phyloP scores from a whole-genome alignment of 1,140 invertebrate species.

The Phymastichus coffea region DNA sequence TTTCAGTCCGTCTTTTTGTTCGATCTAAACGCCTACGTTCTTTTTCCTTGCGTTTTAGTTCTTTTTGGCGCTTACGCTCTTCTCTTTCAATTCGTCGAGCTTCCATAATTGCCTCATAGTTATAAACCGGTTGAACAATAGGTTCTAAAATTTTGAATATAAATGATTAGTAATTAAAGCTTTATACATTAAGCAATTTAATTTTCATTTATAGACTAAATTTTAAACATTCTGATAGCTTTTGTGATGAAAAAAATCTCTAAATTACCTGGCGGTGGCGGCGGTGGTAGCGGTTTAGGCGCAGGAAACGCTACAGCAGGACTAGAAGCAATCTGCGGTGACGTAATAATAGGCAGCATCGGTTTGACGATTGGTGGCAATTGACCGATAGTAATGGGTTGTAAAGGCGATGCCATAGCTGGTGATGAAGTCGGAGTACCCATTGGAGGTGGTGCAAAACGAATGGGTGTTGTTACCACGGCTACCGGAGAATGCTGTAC shows the following conservation, averaged over 20 bases:
- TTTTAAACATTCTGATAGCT: not conserved
- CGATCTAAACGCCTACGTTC: conserved; percentile 42
- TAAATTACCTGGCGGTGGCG: conserved; percentile 26
- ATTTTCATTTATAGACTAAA: not conserved
- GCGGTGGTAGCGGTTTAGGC: conserved; percentile 33
- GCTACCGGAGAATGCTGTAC: not conserved
- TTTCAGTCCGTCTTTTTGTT: conserved; percentile 42
- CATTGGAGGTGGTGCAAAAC: not conserved
- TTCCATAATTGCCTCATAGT: conserved; percentile 53
- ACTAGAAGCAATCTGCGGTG: conserved; percentile 39
- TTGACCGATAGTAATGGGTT: conserved; percentile 12
- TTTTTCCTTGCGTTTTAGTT: conserved; percentile 45
- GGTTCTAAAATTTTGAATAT: conserved; percentile 27
- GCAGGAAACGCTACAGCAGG: conserved; percentile 38
- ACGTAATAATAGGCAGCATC: conserved; percentile 33
- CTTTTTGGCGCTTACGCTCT: conserved; percentile 48
- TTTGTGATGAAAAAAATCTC: not conserved
- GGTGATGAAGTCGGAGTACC: not conserved
- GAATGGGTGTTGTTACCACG: too few relatives aligned
- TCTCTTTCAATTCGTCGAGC: conserved; percentile 47
- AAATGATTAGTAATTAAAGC: not conserved
- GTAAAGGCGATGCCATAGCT: conserved; percentile 21
- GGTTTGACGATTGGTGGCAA: conserved; percentile 6
- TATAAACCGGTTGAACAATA: conserved; percentile 47
- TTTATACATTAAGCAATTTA: not conserved